A percentile compares a stretch with the other conserved stretches of the same genome.
These are phyloP conservation scores for Heterodera schachtii DNA, from an alignment of 1,140 invertebrate genomes.

Conservation along the genomic window DNA sequence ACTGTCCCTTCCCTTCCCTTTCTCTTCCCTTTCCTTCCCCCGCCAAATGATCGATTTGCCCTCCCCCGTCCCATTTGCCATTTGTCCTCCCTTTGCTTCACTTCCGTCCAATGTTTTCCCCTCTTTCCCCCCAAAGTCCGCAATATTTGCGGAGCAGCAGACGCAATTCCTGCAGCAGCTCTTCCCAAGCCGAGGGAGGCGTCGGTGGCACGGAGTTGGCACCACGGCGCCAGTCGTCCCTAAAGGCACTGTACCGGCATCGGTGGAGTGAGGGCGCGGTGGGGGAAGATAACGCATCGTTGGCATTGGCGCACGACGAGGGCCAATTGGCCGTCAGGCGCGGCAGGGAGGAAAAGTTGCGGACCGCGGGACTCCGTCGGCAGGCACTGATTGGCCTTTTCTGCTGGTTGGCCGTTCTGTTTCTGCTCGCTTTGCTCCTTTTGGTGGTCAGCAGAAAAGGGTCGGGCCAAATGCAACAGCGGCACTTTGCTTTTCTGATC, in stretches of 20 bases:
- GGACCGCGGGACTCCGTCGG: conserved; percentile 46
- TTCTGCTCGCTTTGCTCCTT: conserved; percentile 44
- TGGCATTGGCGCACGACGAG: background rate
- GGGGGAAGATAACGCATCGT: background rate
- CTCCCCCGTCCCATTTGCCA: background rate
- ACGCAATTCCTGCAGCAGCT: conserved; percentile 1
- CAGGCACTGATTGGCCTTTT: conserved; percentile 42
- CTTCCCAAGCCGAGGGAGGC: background rate
- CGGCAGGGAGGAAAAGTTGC: conserved; percentile 31
- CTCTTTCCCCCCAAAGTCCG: background rate
- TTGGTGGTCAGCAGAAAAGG: conserved; percentile 31
- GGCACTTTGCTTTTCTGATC: no score
- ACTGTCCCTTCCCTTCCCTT: background rate
- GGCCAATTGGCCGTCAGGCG: background rate
- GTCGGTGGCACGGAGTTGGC: background rate
- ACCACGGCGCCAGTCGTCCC: background rate
- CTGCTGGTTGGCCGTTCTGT: conserved; percentile 46
- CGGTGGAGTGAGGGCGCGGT: background rate
- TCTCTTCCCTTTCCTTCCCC: background rate
- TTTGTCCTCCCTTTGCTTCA: background rate
- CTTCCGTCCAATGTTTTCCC: background rate
- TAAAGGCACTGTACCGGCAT: background rate
- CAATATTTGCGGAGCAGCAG: background rate
- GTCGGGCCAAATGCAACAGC: background rate
- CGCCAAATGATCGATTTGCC: no score